Percentiles rank a stretch among this genome's conserved stretches.
phyloP scores from a whole-genome alignment of 1,140 invertebrate genomes.

The Drosophila albomicans region DNA sequence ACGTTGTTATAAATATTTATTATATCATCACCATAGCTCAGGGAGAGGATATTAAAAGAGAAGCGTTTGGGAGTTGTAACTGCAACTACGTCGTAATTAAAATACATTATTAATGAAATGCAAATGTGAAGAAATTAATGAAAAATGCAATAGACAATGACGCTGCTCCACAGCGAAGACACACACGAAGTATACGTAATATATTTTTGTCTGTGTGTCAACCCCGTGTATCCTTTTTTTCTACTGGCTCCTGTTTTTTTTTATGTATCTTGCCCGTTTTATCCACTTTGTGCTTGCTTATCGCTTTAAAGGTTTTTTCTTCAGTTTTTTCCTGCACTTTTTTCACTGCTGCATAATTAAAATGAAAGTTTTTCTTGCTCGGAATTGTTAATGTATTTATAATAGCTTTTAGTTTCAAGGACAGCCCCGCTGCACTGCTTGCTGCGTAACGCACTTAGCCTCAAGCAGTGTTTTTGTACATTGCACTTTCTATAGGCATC shows the following conservation, averaged over 20 bases:
- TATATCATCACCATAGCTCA: slow-evolving; percentile 37
- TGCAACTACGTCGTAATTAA: slow-evolving; percentile 38
- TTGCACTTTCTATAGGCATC: neutral
- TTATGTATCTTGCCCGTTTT: neutral
- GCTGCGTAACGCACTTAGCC: neutral
- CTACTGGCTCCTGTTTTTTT: neutral
- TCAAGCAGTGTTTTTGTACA: slow-evolving; percentile 1
- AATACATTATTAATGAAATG: slow-evolving; percentile 57
- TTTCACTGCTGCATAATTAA: neutral
- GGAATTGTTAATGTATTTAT: slow-evolving; percentile 1
- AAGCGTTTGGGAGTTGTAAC: neutral
- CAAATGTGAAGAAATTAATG: slow-evolving; percentile 50
- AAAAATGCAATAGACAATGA: slow-evolving; percentile 42
- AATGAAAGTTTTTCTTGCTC: neutral
- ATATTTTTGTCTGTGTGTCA: neutral
- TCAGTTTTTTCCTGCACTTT: neutral
- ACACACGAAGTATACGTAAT: neutral
- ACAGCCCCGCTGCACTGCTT: neutral
- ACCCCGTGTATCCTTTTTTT: neutral
- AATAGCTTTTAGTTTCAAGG: neutral
- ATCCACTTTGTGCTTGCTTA: neutral
- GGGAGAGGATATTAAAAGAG: neutral
- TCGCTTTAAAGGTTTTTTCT: slow-evolving; percentile 1
- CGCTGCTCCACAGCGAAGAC: neutral
- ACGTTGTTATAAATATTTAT: slow-evolving; percentile 56